Conservation (phyloP, 2,888 invertebrate genomes). For the Cylindroiulus punctatus region DNA sequence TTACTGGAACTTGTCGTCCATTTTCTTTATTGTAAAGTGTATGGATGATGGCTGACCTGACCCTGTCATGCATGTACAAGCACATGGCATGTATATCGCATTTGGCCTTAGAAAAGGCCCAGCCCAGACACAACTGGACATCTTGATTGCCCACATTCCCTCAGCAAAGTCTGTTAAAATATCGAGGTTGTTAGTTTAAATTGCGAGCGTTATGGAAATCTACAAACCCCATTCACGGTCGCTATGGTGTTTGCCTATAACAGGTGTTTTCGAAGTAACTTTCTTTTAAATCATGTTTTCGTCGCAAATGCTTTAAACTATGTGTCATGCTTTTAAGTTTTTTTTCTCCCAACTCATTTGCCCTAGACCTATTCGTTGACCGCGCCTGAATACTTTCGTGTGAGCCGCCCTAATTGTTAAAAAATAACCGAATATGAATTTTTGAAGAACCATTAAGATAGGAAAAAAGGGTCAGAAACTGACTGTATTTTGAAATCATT, state of each 20-base stretch:
- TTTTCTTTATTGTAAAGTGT: background rate
- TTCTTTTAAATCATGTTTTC: background rate
- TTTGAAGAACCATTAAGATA: constrained; percentile 26
- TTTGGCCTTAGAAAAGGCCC: constrained; percentile 37
- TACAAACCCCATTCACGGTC: background rate
- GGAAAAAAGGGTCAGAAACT: constrained; percentile 39
- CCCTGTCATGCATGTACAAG: background rate
- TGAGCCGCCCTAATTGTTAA: background rate
- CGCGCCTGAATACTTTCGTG: background rate
- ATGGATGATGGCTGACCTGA: constrained; percentile 17
- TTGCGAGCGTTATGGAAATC: constrained; percentile 31
- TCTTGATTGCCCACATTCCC: constrained; percentile 1
- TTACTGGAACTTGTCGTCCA: background rate
- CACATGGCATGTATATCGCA: background rate
- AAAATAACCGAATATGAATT: constrained; percentile 26
- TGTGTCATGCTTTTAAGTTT: background rate
- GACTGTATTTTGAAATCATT: background rate
- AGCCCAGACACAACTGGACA: constrained; percentile 4
- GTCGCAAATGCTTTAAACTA: background rate
- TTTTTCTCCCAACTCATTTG: constrained; percentile 16
- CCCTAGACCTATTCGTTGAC: constrained; percentile 30
- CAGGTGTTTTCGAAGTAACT: no score
- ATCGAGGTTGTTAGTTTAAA: background rate
- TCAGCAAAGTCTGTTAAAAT: background rate
- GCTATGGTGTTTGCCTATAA: background rate